A percentile compares a stretch with the other conserved stretches of the same genome.
Conservation (phyloP, 2,797 vertebrate species). For the Gymnothorax reevesii region DNA sequence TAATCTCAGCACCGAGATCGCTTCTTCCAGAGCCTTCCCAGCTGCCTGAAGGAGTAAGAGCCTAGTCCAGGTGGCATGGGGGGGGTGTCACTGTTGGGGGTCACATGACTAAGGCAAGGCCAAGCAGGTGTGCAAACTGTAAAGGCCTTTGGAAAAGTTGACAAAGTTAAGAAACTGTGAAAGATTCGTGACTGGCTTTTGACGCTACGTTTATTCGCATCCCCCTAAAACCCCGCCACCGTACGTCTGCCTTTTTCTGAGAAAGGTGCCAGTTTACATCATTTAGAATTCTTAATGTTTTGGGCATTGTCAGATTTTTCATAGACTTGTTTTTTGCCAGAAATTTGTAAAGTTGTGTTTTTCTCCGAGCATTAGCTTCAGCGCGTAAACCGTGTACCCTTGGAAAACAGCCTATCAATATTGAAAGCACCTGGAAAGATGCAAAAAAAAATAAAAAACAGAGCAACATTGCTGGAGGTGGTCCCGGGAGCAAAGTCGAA, state of each 20-base stretch:
- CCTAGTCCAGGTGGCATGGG: constrained; percentile 33
- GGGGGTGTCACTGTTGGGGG: background rate
- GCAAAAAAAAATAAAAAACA: constrained; percentile 23
- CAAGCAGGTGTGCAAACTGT: background rate
- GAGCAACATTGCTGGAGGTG: constrained; percentile 25
- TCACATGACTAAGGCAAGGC: background rate
- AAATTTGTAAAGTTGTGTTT: background rate
- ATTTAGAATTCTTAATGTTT: background rate
- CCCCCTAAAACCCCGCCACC: too few species aligned
- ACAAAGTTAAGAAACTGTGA: background rate
- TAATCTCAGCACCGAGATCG: constrained; percentile 25
- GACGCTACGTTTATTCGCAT: background rate
- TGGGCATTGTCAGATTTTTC: background rate
- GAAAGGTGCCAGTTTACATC: background rate
- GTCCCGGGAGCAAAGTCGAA: constrained; percentile 55
- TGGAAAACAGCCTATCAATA: constrained; percentile 7
- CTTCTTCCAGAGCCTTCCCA: constrained; percentile 6
- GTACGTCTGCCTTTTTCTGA: background rate
- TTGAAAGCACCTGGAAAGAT: constrained; percentile 20
- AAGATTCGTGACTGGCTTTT: background rate
- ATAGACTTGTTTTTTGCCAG: background rate
- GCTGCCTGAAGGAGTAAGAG: constrained; percentile 26
- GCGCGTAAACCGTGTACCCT: background rate
- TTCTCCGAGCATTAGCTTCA: background rate
- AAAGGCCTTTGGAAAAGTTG: constrained; percentile 14